phyloP scores from a whole-genome alignment of 2,797 vertebrate genomes.

The Lophotriccus pileatus region DNA sequence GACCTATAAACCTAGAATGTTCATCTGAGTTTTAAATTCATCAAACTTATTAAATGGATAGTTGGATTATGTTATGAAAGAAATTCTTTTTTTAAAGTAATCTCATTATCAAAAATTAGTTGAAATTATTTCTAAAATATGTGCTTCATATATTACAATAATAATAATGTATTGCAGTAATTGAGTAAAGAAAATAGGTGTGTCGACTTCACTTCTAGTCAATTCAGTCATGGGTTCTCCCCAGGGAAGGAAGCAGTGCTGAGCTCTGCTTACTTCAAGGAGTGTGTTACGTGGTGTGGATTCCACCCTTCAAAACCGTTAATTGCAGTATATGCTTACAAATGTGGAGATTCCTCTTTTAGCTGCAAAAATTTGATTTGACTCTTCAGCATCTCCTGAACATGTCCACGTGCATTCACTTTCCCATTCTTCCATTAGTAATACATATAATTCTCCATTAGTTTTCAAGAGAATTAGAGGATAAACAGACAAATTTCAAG shows the following conservation, averaged over 20 bases:
- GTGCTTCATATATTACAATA: not conserved
- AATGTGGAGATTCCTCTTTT: not conserved
- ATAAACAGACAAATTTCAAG: not conserved
- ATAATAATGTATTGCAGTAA: not conserved
- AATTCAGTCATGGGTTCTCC: not conserved
- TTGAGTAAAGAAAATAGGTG: not conserved
- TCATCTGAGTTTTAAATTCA: not conserved
- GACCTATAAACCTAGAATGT: not conserved
- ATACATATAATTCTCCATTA: not conserved
- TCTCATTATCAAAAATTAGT: not conserved
- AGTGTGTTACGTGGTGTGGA: not conserved
- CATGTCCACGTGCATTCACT: not conserved
- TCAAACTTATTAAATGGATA: not conserved
- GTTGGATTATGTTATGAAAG: not conserved
- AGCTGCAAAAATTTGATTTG: not conserved
- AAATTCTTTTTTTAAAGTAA: not conserved
- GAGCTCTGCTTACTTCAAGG: not conserved
- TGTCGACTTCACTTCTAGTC: not conserved
- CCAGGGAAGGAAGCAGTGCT: not conserved
- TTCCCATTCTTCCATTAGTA: not conserved
- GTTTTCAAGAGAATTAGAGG: not conserved
- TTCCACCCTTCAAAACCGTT: not conserved
- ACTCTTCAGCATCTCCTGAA: not conserved
- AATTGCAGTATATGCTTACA: not conserved
- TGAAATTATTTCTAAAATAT: not conserved